A percentile compares a stretch with the other conserved stretches of the same genome.
These are phyloP conservation scores for Tinamus guttatus DNA, from an alignment of 2,113 vertebrate genomes.

Conservation along the genomic window DNA sequence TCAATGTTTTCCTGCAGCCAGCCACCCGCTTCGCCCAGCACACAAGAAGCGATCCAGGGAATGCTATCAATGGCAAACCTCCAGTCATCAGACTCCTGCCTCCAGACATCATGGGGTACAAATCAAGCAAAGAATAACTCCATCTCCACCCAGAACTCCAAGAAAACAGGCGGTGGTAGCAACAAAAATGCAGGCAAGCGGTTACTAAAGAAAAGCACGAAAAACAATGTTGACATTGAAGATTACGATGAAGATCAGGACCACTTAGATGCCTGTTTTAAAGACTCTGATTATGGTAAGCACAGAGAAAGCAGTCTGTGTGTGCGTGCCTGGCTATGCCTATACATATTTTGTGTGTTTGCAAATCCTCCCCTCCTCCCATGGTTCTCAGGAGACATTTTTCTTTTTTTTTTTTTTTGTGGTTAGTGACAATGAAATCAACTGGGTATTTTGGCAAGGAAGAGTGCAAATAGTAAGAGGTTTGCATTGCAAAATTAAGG, in stretches of 20 bases:
- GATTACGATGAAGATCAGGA: constrained; percentile 96
- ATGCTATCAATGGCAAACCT: constrained; percentile 99
- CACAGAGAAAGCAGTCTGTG: background rate
- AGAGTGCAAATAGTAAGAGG: background rate
- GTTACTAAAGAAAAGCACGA: constrained; percentile 88
- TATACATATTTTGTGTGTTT: background rate
- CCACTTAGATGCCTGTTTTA: constrained; percentile 96
- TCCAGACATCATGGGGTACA: constrained; percentile 88
- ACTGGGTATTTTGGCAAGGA: rapidly evolving
- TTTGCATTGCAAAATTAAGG: background rate
- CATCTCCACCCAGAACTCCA: constrained; percentile 78
- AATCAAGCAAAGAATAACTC: constrained; percentile 89
- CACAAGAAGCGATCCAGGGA: constrained; percentile 99
- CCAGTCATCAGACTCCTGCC: constrained; percentile 92
- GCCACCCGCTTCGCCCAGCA: constrained; percentile 98
- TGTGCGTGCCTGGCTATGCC: background rate
- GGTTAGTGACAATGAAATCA: rapidly evolving
- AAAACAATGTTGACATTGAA: constrained; percentile 88
- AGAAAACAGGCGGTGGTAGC: constrained; percentile 80
- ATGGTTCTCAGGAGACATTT: rapidly evolving
- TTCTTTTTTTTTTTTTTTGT: background rate
- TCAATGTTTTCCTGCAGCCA: constrained; percentile 82
- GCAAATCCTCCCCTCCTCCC: too few species aligned
- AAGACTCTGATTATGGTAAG: constrained; percentile 96
- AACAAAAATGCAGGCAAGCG: constrained; percentile 85